These are phyloP conservation scores for Apodemus speciosus DNA, from an alignment of 2,113 vertebrate species.

Conservation along the genomic window DNA sequence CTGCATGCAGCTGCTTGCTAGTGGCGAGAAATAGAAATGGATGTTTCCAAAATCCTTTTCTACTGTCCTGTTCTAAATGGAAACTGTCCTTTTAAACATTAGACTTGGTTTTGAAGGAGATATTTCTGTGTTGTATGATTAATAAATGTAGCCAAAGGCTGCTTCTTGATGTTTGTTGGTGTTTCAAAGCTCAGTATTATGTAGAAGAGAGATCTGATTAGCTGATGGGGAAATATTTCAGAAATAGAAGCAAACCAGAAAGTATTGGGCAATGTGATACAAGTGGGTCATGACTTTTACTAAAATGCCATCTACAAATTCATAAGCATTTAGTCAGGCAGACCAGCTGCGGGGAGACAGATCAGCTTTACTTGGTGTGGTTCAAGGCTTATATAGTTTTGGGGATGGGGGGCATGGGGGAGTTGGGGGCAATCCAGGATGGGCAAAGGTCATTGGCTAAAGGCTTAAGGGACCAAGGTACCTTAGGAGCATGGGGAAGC, in stretches of 20 bases:
- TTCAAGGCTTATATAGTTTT: too few species aligned
- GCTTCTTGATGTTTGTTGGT: too few species aligned
- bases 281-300: not conserved
- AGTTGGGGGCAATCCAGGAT: rapidly evolving
- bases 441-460: too few species aligned
- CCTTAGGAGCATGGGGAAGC: too few species aligned
- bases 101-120: slow-evolving; percentile 28
- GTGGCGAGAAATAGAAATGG: slow-evolving; percentile 23
- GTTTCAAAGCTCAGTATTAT: not conserved
- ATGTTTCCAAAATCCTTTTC: slow-evolving; percentile 27
- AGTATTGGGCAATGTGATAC: not conserved
- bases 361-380: too few species aligned
- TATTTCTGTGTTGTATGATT: not conserved
- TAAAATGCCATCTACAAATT: not conserved
- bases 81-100: slow-evolving; percentile 41
- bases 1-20: not conserved
- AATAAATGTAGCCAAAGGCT: not conserved
- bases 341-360: too few species aligned
- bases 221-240: not conserved
- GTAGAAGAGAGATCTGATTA: not conserved
- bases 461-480: too few species aligned
- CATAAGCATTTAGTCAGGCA: not conserved
- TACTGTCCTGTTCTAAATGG: not conserved
- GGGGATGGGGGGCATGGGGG: too few species aligned
- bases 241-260: slow-evolving; percentile 32